Evolutionary conservation across 2,888 invertebrate species (phyloP).

Genomic region (Stomorhina lunata): DNA sequence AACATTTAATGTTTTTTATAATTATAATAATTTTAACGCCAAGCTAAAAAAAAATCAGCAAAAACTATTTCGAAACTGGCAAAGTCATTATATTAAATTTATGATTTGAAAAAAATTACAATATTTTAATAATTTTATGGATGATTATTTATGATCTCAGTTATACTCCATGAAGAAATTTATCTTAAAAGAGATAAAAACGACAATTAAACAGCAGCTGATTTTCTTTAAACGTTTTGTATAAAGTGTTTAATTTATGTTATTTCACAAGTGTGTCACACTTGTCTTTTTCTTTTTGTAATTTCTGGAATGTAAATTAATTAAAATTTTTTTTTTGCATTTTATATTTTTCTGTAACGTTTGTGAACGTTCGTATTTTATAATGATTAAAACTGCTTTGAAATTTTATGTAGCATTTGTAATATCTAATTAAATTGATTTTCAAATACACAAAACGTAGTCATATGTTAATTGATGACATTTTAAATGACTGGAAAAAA

Average conservation of each 20-base stretch:
- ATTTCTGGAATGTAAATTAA: not conserved
- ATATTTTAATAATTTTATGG: not conserved
- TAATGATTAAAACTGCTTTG: not conserved
- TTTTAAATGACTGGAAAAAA: conserved; percentile 19
- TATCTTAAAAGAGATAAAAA: not conserved
- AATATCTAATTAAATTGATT: conserved; percentile 1
- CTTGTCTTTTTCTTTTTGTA: not conserved
- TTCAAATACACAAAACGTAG: not conserved
- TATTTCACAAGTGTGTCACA: not conserved
- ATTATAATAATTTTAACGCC: conserved; percentile 19
- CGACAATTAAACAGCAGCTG: not conserved
- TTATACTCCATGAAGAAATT: not conserved
- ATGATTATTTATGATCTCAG: not conserved
- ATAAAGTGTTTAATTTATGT: not conserved
- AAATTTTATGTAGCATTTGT: not conserved
- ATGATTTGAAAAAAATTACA: not conserved
- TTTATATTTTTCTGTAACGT: not conserved
- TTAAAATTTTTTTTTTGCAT: not conserved
- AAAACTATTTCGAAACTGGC: not conserved
- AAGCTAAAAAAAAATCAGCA: not conserved
- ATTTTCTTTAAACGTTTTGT: not conserved
- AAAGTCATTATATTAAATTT: not conserved
- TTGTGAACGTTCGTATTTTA: not conserved
- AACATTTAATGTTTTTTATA: conserved; percentile 21
- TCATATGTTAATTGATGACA: conserved; percentile 33